Conservation (phyloP, 1,140 invertebrate genomes). For the Lerema accius region DNA sequence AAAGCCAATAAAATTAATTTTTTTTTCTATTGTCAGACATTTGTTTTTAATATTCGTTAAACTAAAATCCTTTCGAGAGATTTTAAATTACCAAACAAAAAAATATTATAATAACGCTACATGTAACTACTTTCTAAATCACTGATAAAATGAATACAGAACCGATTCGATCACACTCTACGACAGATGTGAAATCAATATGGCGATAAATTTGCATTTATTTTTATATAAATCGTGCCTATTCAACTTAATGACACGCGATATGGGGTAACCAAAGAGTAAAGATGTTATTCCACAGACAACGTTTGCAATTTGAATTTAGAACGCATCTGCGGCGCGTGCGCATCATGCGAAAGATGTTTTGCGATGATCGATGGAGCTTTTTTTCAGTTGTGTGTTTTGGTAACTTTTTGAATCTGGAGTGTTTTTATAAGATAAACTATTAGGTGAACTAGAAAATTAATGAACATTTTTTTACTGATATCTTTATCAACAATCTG, state of each 20-base stretch:
- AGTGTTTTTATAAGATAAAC: not conserved
- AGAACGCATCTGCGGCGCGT: conserved; percentile 63
- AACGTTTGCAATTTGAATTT: conserved; percentile 48
- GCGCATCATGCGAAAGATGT: conserved; percentile 59
- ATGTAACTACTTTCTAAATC: conserved; percentile 2
- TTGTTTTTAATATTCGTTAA: too few species aligned
- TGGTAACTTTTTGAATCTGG: conserved; percentile 28
- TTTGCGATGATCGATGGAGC: conserved; percentile 62
- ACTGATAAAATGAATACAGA: conserved; percentile 12
- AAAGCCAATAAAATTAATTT: too few species aligned
- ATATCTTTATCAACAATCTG: conserved; percentile 1
- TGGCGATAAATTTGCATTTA: conserved; percentile 43
- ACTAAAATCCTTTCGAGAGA: too few species aligned
- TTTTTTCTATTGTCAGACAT: too few species aligned
- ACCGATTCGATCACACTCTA: conserved; percentile 2
- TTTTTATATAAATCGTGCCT: conserved; percentile 30
- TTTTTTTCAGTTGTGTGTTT: conserved; percentile 41
- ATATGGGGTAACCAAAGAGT: conserved; percentile 35
- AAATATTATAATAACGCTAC: too few species aligned
- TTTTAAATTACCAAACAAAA: too few species aligned
- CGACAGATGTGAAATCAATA: conserved; percentile 44
- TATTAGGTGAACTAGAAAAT: not conserved
- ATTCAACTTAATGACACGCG: conserved; percentile 34
- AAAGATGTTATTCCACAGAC: conserved; percentile 39
- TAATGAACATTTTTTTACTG: conserved; percentile 7